Conservation (phyloP, 2,888 invertebrate species). For the Enchytraeus crypticus region DNA sequence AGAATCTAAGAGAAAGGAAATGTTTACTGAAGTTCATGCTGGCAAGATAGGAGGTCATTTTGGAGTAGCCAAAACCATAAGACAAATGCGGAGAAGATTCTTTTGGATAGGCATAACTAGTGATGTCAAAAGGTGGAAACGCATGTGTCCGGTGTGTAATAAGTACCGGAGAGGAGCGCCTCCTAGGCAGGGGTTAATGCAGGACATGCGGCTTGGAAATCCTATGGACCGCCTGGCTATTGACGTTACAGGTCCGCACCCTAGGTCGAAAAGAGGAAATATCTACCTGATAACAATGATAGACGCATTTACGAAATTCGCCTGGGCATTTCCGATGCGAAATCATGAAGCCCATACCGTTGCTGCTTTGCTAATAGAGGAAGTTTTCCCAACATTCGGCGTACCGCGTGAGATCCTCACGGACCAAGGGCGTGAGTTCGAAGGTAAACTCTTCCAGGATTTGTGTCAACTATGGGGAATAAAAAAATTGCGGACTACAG, state of each 20-base stretch:
- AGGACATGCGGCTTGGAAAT: background rate
- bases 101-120: background rate
- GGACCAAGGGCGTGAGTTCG: conserved; percentile 3
- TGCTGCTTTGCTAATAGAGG: background rate
- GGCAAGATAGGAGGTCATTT: background rate
- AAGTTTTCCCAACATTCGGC: background rate
- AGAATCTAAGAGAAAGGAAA: background rate
- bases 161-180: background rate
- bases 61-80: background rate
- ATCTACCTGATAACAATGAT: background rate
- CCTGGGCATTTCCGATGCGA: background rate
- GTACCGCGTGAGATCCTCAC: background rate
- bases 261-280: background rate
- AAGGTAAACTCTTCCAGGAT: background rate
- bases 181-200: background rate
- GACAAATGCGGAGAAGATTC: background rate
- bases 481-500: background rate
- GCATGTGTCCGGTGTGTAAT: background rate
- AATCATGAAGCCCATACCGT: conserved; percentile 1
- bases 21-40: background rate
- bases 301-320: conserved; percentile 5
- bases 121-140: background rate
- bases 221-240: background rate
- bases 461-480: conserved; percentile 1
- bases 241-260: conserved; percentile 5